Evolutionary conservation across 2,113 vertebrate genomes (phyloP).

Genomic region (Rhagologus leucostigma): DNA sequence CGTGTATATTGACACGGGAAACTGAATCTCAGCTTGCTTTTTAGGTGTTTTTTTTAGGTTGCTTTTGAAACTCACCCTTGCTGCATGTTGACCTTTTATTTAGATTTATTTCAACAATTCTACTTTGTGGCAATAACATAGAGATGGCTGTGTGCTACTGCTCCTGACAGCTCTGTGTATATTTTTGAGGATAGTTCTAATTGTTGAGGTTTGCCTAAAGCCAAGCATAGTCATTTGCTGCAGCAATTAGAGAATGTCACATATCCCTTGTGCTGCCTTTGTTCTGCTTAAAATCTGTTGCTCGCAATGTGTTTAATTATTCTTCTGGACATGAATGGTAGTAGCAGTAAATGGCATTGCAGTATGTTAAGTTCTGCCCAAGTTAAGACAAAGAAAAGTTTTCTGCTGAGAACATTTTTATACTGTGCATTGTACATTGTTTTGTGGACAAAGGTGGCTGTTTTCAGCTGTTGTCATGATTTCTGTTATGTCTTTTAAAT

Average conservation of each 20-base stretch:
- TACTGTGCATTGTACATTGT: background rate
- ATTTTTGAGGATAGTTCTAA: background rate
- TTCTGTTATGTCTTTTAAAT: conserved; percentile 33
- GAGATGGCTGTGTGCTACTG: background rate
- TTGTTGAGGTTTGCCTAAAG: background rate
- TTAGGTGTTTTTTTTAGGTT: background rate
- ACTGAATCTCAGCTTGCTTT: background rate
- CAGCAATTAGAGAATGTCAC: background rate
- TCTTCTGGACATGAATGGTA: background rate
- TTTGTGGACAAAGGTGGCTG: conserved; percentile 21
- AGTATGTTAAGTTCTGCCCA: background rate
- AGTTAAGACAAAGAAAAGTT: background rate
- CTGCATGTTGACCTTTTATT: background rate
- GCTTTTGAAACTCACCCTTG: background rate
- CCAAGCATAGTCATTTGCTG: background rate
- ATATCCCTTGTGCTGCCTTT: background rate
- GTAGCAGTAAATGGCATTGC: background rate
- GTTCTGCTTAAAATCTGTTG: background rate
- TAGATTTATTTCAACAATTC: background rate
- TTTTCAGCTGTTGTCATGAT: conserved; percentile 1
- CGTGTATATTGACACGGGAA: background rate
- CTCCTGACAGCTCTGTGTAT: background rate
- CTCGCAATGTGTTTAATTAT: background rate
- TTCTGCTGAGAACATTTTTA: background rate
- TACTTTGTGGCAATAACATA: background rate